Evolutionary conservation across 2,797 vertebrate species (phyloP), one percentile per base, ranked within the genome.

Genomic region (Neosilurus mollespiculum): DNA sequence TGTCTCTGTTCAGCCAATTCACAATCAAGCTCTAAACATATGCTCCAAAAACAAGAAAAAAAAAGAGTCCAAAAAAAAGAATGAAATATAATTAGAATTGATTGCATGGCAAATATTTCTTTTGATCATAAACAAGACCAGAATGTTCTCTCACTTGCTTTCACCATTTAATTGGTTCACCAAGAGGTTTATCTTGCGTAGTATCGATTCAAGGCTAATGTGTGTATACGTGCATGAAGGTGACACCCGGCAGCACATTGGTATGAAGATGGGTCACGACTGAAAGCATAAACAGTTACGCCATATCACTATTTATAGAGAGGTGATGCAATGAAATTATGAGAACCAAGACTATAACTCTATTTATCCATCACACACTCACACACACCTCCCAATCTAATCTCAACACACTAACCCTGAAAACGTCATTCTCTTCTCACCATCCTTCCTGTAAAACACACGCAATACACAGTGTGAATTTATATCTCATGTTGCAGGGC

Each of bases 341-440:
- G 18, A 16, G 84, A 87, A 87, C 84, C 77, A 65, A n/a, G 61
- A 78, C 84, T 58, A 79, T 72, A 85, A 81, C 79, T 84, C 80
- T 49, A 83, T 86, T 90, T 88, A 85, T 20, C 20, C 54, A 14
- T 75, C 89, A 82, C 87, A 87, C 76, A 26, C 69, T 14, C 71
- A 24, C n/a, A n/a, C 26, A 14, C 72, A 53, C n/a, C 49, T 64
- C 26, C 20, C 49, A 80, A 64, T 80, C 43, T 20, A 62, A 72
- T 83, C 58, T 72, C 20, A 3, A 75, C 34, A 79, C 20, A 22
- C 56, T 70, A 78, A 59, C n/a, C 59, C 34, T 34, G 30, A 54
- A 26, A 78, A 51, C n/a, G 4, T 78, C 59, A 78, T 51, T 26
- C 11, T 51, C 34, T 69, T 5, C 14, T 34, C 15, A 53, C 43